Evolutionary conservation across 2,797 vertebrate genomes (phyloP).

Genomic region (Margarornis squamiger): DNA sequence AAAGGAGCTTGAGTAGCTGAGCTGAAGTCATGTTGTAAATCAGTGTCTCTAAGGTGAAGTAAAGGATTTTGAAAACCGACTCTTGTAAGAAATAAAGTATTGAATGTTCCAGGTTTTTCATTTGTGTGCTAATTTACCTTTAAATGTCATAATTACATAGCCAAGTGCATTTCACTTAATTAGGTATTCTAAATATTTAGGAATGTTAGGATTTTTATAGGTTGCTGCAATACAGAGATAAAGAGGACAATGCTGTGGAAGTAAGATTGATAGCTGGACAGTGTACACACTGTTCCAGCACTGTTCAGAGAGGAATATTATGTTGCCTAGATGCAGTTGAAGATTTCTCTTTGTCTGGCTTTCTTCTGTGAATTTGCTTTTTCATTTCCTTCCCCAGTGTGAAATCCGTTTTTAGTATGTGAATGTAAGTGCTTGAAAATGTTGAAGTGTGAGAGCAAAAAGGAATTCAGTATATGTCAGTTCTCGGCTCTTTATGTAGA

Average conservation of each 20-base stretch:
- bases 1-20: neutral
- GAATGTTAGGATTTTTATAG: slow-evolving; percentile 12
- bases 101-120: neutral
- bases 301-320: neutral
- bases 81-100: neutral
- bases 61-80: neutral
- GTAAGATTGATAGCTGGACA: slow-evolving; percentile 31
- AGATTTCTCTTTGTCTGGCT: slow-evolving; percentile 1
- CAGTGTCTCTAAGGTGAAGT: neutral
- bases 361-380: neutral
- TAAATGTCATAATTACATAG: neutral
- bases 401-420: neutral
- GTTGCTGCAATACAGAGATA: slow-evolving; percentile 52
- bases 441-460: neutral
- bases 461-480: neutral
- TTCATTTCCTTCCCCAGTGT: neutral
- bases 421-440: neutral
- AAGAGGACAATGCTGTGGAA: neutral
- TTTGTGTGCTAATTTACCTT: neutral
- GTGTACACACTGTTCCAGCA: neutral
- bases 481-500: neutral
- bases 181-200: neutral
- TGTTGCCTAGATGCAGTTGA: neutral
- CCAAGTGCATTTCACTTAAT: neutral
- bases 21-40: neutral